Evolutionary conservation across 2,113 vertebrate genomes (phyloP).

Genomic region (Sinocyclocheilus rhinocerous): DNA sequence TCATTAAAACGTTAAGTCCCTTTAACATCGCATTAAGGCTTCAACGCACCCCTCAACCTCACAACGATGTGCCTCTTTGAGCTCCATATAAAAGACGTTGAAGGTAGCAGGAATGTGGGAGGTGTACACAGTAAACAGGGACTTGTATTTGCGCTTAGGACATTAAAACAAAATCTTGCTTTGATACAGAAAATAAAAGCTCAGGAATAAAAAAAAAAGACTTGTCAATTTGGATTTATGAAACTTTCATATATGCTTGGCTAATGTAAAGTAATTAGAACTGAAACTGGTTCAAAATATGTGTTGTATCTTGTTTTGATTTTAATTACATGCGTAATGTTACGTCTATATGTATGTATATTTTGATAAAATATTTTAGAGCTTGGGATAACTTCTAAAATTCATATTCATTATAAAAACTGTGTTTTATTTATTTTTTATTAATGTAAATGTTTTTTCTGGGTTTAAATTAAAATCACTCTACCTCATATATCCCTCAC

Average conservation of each 20-base stretch:
- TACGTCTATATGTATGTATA: no score
- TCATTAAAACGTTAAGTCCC: slow-evolving; percentile 33
- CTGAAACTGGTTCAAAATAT: background rate
- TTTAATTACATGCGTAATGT: background rate
- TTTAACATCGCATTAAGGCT: background rate
- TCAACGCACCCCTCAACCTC: background rate
- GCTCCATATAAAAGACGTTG: background rate
- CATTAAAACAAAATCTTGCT: no score
- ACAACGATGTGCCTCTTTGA: background rate
- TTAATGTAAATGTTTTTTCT: no score
- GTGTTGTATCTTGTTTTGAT: background rate
- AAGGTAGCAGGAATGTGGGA: background rate
- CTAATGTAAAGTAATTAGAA: background rate
- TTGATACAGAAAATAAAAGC: no score
- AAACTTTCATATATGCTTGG: background rate
- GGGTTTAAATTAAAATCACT: background rate
- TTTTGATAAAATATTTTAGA: background rate
- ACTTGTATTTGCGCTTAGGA: background rate
- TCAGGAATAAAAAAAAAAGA: background rate
- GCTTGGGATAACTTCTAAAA: background rate
- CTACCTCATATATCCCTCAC: no score
- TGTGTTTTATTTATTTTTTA: no score
- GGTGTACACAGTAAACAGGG: background rate
- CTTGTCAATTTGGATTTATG: background rate
- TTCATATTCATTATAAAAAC: background rate